These are phyloP conservation scores for Netelia fuscicornis DNA, from an alignment of 2,888 invertebrate genomes.

Conservation along the genomic window DNA sequence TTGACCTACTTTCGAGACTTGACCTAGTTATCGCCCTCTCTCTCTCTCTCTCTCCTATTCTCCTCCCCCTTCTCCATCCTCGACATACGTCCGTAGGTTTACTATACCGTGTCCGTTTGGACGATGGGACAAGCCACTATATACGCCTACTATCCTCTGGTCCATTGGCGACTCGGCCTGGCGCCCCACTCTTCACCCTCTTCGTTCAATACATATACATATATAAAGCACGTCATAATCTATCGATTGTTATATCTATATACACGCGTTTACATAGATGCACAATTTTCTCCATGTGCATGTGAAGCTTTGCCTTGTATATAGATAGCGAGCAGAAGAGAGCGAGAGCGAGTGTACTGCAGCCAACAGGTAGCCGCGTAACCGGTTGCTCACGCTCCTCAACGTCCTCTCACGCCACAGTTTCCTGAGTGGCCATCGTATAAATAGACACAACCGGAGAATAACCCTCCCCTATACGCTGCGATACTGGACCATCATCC, in stretches of 20 bases:
- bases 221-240: constrained; percentile 30
- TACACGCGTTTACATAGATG: neutral
- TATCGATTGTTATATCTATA: constrained; percentile 7
- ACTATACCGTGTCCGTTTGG: constrained; percentile 34
- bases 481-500: constrained; percentile 72
- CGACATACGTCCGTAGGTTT: constrained; percentile 7
- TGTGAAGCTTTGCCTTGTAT: constrained; percentile 13
- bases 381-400: constrained; percentile 53
- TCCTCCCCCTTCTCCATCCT: neutral
- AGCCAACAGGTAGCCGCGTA: constrained; percentile 67
- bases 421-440: constrained; percentile 71
- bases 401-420: constrained; percentile 37
- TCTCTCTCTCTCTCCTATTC: neutral
- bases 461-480: constrained; percentile 68
- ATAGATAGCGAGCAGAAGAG: constrained; percentile 33
- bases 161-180: constrained; percentile 35
- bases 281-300: neutral
- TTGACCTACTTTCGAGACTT: constrained; percentile 64
- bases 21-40: constrained; percentile 56
- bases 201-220: constrained; percentile 19
- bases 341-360: constrained; percentile 11
- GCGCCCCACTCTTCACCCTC: constrained; percentile 12
- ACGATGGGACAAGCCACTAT: constrained; percentile 50
- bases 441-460: constrained; percentile 82
- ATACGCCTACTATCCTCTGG: constrained; percentile 25